phyloP scores from a whole-genome alignment of 2,888 invertebrate species.

The Drosophila kokeensis region DNA sequence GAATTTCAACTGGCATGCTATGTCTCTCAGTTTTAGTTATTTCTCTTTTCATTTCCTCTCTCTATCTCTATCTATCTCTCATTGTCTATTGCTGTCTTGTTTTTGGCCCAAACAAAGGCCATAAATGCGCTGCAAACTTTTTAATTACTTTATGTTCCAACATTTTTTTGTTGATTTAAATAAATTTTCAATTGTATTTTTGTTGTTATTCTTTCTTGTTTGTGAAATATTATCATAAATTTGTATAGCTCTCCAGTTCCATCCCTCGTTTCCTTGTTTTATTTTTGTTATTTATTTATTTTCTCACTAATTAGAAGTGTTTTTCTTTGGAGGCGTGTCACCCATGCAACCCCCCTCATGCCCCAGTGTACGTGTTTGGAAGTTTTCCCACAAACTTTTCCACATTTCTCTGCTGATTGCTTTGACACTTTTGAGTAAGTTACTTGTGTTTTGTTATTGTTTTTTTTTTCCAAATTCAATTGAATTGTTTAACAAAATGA shows the following conservation, averaged over 20 bases:
- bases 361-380: constrained; percentile 63
- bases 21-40: constrained; percentile 29
- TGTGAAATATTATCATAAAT: constrained; percentile 78
- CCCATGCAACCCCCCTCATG: constrained; percentile 4
- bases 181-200: constrained; percentile 61
- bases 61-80: not conserved
- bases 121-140: constrained; percentile 75
- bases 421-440: constrained; percentile 75
- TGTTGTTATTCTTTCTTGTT: constrained; percentile 34
- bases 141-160: constrained; percentile 76
- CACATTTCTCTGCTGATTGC: constrained; percentile 65
- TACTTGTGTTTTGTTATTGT: constrained; percentile 28
- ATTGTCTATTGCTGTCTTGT: constrained; percentile 27
- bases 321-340: constrained; percentile 47
- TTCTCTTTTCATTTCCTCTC: not conserved
- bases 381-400: constrained; percentile 67
- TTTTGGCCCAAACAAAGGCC: constrained; percentile 52
- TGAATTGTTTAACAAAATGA: constrained; percentile 68
- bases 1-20: constrained; percentile 46
- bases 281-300: constrained; percentile 29
- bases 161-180: constrained; percentile 67
- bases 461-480: constrained; percentile 56
- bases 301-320: constrained; percentile 72
- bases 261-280: constrained; percentile 6
- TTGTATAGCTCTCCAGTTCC: constrained; percentile 46